Evolutionary conservation across 2,888 invertebrate species (phyloP).

Genomic region (Amitus sp.): DNA sequence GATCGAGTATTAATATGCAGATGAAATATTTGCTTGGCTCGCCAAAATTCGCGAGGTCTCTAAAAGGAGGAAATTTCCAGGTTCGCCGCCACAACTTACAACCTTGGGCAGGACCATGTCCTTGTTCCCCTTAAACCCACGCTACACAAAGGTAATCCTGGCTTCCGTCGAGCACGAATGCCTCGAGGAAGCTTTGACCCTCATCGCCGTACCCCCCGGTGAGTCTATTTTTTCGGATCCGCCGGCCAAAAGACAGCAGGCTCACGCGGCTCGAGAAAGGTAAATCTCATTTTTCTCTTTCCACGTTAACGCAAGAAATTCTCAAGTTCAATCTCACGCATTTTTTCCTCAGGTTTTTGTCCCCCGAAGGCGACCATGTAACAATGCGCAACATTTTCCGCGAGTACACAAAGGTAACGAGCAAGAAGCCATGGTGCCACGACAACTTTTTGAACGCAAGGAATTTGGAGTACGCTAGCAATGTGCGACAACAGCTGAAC

Average conservation of each 20-base stretch:
- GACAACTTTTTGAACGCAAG: conserved; percentile 88
- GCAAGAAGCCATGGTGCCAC: conserved; percentile 85
- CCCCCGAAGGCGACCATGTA: conserved; percentile 90
- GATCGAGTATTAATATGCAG: too few relatives aligned
- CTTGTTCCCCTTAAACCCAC: conserved; percentile 91
- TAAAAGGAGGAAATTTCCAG: too few relatives aligned
- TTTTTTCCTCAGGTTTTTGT: conserved; percentile 77
- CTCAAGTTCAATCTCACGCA: too few relatives aligned
- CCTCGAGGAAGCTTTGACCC: conserved; percentile 83
- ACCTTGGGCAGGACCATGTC: conserved; percentile 86
- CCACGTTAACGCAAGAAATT: conserved; percentile 20
- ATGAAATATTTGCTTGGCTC: too few relatives aligned
- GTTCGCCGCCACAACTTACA: conserved; percentile 75
- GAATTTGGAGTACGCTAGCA: conserved; percentile 82
- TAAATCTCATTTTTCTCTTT: conserved; percentile 30
- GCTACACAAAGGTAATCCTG: conserved; percentile 83
- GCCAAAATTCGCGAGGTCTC: too few relatives aligned
- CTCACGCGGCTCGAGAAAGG: conserved; percentile 74
- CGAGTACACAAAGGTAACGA: conserved; percentile 77
- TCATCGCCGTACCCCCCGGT: conserved; percentile 88
- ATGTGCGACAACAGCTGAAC: conserved; percentile 83
- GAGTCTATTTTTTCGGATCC: conserved; percentile 86
- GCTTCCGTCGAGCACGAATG: conserved; percentile 81
- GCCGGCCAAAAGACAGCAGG: conserved; percentile 80
- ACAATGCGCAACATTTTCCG: conserved; percentile 90